Evolutionary conservation across 2,113 vertebrate genomes (phyloP), one percentile per base, ranked within the genome.

Genomic region (Halcyon malimbica): DNA sequence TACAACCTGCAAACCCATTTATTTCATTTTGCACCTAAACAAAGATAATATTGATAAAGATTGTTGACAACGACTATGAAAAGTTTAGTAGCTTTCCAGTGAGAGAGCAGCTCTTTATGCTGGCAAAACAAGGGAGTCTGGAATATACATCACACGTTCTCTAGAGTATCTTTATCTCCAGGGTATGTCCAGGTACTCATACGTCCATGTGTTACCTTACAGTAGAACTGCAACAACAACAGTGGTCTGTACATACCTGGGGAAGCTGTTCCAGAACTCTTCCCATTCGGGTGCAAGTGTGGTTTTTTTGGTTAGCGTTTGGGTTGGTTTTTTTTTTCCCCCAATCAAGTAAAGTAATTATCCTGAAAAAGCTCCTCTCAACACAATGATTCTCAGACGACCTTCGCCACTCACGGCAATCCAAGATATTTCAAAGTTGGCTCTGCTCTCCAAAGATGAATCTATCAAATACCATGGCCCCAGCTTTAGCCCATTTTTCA

Each of bases 381-480:
- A 3, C 33, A 24, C 10, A 13, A 3, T 68, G n/a, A 28, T 56
- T 94, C 70, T 81, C 67, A 41, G 53, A 23, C 31, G 59, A 19
- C 10, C 14, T 63, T 57, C 70, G 68, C 4, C 35, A 70, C 19
- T 7, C 8, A 31, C 3, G 9, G 41, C 23, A 76, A 46, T 12
- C 28, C 6, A 19, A 73, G 29, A 4, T 65, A 33, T 25, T 81
- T 51, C 44, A 29, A 31, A 68, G 13, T 10, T 39, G 13, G 3
- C 25, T 87, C 41, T 70, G 18, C 13, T 68, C 74, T 33, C 68
- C 23, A 60, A 59, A 63, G 35, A 59, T 2, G 2, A 86, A 56
- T 28, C 42, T 16, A 2, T 11, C 39, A 60, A 24, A 23, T 8
- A 79, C 44, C 26, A 17, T 0, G 1, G 28, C 24, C 37, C 2